Base-by-base conservation (phyloP, 1,140 invertebrate species). In the Schlechtendalia chinensis region DNA sequence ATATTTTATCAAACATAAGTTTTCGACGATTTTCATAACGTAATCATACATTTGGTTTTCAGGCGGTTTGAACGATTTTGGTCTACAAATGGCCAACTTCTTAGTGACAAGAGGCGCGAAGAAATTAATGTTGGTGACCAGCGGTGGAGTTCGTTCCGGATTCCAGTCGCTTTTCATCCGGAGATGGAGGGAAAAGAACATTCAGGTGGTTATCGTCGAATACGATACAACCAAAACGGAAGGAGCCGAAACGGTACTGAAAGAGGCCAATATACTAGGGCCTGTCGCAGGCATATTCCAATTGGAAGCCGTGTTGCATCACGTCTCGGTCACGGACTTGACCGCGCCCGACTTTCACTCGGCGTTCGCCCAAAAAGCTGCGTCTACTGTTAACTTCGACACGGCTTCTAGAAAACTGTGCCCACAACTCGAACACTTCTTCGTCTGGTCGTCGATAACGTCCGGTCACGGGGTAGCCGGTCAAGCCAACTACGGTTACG, bases 271-370 rank as follows among this genome's bases (percentile, higher is more conserved):
- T 27, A 88, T 89, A 84, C 83, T 93, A 53, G 94, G 92, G 17
- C 91, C 94, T 8, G 90, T 98, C 81, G 96, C 94, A 63, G 97
- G 95, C 82, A 92, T 98, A 74, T 98, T 98, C 87, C 96, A 98
- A 86, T 87, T 98, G 81, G 96, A 96, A 16, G 94, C 91, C 83
- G 94, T 96, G 83, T 89, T 89, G 24, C 86, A 85, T 22, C 19
- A 19, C 16, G 24, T 47, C 6, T 29, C 58, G 5, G 11, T 16
- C n/a, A 14, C 56, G 0, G 58, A 79, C 17, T 50, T 79, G 22
- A 63, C 39, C 10, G 22, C n/a, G 0, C 0, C 17, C 5, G 50
- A 71, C 58, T 81, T 59, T 50, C 50, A 45, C 11, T 12, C 45
- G 19, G 45, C 32, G 14, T 56, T 16, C n/a, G 5, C 22, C 2